Base-by-base conservation (phyloP, 2,888 invertebrate species). In the Ganaspis brasiliensis region DNA sequence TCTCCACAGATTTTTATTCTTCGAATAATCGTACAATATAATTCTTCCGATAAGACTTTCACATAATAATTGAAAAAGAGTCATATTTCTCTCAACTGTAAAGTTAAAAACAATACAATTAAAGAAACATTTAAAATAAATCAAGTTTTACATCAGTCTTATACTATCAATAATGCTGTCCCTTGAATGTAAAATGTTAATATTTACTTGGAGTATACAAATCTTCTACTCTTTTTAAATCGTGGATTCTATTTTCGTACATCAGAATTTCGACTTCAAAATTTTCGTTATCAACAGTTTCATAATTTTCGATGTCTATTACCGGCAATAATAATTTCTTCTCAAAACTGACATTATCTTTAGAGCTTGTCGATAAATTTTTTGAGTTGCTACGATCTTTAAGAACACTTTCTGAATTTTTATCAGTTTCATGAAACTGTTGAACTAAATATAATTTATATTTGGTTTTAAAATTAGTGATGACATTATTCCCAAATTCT, bases 151-250 rank as follows among this genome's bases (percentile, higher is more conserved):
- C 2, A 49, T 49, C n/a, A 49, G 3, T 49, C 14, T 49, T n/a
- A 49, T 49, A 49, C 14, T 49, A 5, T n/a, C 1, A 49, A 49
- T 49, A 49, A 49, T 49, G n/a, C 49, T 31, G 31, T 31, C 49
- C n/a, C 14, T n/a, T 49, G 14, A 49, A 49, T 49, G n/a, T 49
- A 49, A 5, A 49, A 49, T 14, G n/a, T 49, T n/a, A 49, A 49
- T 49, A 49, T 49, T 49, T 49, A 49, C 49, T 49, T 49, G 49
- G n/a, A n/a, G 49, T 49, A n/a, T 49, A 49, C 49, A n/a, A 49
- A 49, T 49, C 5, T 49, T 49, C 12, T n/a, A 49, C 49, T 14
- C 14, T 49, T n/a, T 49, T 49, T 49, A 26, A 24, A 4, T 37
- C n/a, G 49, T n/a, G n/a, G 5, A 49, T 31, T 4, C 3, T 31